Conservation (phyloP, 1,140 invertebrate species). For the Zaprionus kolodkinae region DNA sequence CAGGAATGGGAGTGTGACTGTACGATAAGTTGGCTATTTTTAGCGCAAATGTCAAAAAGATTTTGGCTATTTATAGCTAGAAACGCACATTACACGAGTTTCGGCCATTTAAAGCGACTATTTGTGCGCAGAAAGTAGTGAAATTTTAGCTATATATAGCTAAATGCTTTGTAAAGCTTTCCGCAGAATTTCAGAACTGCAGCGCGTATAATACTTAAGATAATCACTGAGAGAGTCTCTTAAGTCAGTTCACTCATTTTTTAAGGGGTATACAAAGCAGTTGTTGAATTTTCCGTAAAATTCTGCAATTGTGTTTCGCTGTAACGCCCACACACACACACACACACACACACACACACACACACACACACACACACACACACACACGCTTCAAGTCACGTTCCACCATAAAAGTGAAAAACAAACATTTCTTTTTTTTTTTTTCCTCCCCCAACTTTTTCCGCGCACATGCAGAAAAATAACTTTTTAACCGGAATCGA, state of each 20-base stretch:
- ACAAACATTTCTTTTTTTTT: not conserved
- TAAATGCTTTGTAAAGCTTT: not conserved
- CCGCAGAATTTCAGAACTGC: not conserved
- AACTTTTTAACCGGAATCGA: constrained; percentile 11
- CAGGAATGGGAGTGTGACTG: not conserved
- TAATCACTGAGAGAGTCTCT: not conserved
- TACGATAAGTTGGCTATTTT: no score
- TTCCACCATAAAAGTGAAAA: not conserved
- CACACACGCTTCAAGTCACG: constrained; percentile 1
- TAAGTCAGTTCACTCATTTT: not conserved
- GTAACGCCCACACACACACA: not conserved
- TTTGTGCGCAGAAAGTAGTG: not conserved
- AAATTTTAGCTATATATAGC: not conserved
- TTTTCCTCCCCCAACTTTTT: constrained; percentile 1
- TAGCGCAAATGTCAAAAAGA: no score
- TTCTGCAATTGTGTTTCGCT: not conserved
- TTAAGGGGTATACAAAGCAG: not conserved
- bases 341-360: no score
- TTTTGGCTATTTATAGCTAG: not conserved
- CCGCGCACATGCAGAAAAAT: constrained; percentile 17
- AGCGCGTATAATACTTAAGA: not conserved
- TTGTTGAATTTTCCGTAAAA: not conserved
- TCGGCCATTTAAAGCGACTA: not conserved
- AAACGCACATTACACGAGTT: not conserved
- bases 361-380: not conserved